A percentile compares a stretch with the other conserved stretches of the same genome.
Evolutionary conservation across 64 coral and sea anemone species (phyloP).

Genomic region (Acropora yongei): DNA sequence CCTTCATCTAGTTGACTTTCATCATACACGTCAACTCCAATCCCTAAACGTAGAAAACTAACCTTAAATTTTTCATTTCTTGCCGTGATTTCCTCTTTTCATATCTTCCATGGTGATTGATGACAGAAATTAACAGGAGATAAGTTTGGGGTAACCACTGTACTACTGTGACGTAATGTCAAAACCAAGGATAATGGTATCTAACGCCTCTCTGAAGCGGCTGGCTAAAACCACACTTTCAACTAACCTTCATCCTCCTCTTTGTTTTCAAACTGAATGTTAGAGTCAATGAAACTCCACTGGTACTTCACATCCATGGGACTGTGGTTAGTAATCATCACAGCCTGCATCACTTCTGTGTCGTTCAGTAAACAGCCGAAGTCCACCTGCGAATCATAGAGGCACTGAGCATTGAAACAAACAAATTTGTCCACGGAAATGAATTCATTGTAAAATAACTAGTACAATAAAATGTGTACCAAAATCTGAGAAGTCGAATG

Average conservation of each 20-base stretch:
- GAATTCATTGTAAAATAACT: background rate
- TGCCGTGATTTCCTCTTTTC: no score
- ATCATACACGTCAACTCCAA: conserved; percentile 85
- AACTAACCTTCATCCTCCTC: conserved; percentile 85
- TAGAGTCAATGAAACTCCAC: conserved; percentile 93
- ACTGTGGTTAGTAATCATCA: conserved; percentile 93
- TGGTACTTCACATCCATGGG: conserved; percentile 98
- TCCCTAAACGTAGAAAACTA: conserved; percentile 44
- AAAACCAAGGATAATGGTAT: no score
- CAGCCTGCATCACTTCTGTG: conserved; percentile 90
- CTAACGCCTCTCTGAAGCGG: background rate
- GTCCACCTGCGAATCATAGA: conserved; percentile 67
- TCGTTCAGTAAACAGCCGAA: conserved; percentile 99
- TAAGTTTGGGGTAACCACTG: no score
- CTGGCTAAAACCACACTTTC: background rate
- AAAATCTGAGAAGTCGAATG: background rate
- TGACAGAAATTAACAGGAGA: no score
- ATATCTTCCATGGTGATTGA: no score
- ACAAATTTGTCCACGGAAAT: background rate
- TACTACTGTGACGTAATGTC: background rate
- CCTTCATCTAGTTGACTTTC: conserved; percentile 50
- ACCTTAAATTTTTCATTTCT: no score
- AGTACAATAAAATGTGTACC: background rate
- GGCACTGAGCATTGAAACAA: background rate
- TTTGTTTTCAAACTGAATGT: conserved; percentile 90